Conservation (phyloP, 2,113 vertebrate species). For the Pelobates fuscus region DNA sequence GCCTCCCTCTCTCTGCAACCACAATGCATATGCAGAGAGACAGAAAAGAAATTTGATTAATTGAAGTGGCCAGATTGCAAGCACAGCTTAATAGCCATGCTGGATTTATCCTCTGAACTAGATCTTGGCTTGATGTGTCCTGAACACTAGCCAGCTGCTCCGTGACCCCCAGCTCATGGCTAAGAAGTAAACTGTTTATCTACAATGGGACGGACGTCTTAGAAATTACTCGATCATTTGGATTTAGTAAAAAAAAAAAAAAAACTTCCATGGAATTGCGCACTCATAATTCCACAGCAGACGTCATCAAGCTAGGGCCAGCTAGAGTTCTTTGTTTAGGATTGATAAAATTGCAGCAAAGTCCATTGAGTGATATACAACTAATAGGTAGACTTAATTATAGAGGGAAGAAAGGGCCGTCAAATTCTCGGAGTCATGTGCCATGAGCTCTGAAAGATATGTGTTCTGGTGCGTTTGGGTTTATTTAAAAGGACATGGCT, state of each 20-base stretch:
- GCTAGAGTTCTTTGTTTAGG: too few species aligned
- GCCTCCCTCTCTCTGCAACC: background rate
- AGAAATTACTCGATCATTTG: slow-evolving; percentile 30
- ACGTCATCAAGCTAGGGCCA: too few species aligned
- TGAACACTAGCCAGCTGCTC: slow-evolving; percentile 47
- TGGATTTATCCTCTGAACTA: slow-evolving; percentile 33
- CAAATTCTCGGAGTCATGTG: too few species aligned
- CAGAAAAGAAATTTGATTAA: slow-evolving; percentile 45
- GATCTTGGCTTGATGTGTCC: slow-evolving; percentile 26
- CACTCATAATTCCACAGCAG: too few species aligned
- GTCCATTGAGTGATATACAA: too few species aligned
- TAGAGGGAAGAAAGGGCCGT: too few species aligned
- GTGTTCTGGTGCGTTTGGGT: too few species aligned
- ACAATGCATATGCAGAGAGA: slow-evolving; percentile 44
- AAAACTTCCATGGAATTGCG: background rate
- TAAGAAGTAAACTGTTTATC: slow-evolving; percentile 43
- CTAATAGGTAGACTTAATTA: too few species aligned
- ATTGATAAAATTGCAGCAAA: too few species aligned
- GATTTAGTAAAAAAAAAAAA: too few species aligned
- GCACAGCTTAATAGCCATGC: slow-evolving; percentile 34
- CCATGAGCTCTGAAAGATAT: too few species aligned
- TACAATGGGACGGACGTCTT: slow-evolving; percentile 9
- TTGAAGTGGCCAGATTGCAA: slow-evolving; percentile 50
- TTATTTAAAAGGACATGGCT: too few species aligned
- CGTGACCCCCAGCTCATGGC: slow-evolving; percentile 33